Base-by-base conservation (phyloP, 2,113 vertebrate species). In the Andinoacara biseriatus region DNA sequence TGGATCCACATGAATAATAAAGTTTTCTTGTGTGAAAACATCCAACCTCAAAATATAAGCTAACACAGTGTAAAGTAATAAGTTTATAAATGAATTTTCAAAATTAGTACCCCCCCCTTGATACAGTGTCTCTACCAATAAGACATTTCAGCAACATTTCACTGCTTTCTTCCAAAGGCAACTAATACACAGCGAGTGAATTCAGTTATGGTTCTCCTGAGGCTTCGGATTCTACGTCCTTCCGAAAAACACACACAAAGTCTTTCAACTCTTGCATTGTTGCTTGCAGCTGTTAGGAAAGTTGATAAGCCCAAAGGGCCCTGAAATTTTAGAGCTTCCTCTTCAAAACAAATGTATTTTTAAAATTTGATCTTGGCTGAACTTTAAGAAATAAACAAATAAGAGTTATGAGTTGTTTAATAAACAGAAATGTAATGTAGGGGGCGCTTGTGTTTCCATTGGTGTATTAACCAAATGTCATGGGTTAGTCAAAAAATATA, bases 1-100 rank as follows among this genome's bases (percentile, higher is more conserved):
- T 35, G 76, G 58, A 63, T 80, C 33, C 35, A 7, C 74, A 67
- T 65, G 52, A 83, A 81, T 89, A 83, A 87, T 80, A 65, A 9
- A 61, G 46, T 84, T 74, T 72, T 18, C 75, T 46, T 29, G 29
- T 69, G 69, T 56, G 54, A 85, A 79, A 82, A 77, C 3, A 57
- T 67, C 76, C 46, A 60, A 10, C 58, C 26, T 22, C 31, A 78
- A 59, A 80, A 87, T 56, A 69, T 65, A 52, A 65, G 22, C n/a
- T 11, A 31, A 63, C 33, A 8, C 60, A 22, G 33, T 14, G 6
- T 5, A 52, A 54, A 46, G 67, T 31, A 72, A 54, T 26, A 54
- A 14, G 10, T 54, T 54, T 72, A 54, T 31, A 54, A 54, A n/a
- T 33, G 17, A n/a, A 54, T 54, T 52, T 72, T 72, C 43, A 72